phyloP scores from a whole-genome alignment of 2,797 vertebrate genomes.

The Gephyroberyx darwinii region DNA sequence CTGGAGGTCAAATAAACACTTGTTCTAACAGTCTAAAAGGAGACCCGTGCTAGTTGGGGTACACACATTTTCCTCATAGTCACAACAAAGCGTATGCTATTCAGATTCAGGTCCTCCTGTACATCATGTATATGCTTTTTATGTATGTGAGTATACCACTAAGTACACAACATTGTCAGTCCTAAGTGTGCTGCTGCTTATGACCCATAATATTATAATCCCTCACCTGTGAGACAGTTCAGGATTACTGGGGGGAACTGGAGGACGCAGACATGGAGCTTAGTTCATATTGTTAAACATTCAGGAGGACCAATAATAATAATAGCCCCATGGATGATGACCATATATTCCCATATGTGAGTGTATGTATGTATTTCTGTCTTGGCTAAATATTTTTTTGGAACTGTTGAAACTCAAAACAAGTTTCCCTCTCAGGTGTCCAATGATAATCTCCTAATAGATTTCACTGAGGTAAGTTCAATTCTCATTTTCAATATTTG shows the following conservation, averaged over 20 bases:
- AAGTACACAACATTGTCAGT: not conserved
- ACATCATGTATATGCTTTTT: not conserved
- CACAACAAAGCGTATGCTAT: not conserved
- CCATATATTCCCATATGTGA: not conserved
- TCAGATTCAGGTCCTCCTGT: not conserved
- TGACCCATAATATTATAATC: conserved; percentile 24
- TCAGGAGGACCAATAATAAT: not conserved
- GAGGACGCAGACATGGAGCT: conserved; percentile 3
- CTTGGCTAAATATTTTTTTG: not conserved
- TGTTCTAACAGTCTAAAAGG: not conserved
- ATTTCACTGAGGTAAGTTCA: conserved; percentile 63
- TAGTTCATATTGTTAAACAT: not conserved
- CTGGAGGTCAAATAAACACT: conserved; percentile 26
- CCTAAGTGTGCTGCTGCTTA: conserved; percentile 6
- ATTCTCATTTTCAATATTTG: not conserved
- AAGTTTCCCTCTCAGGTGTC: conserved; percentile 53
- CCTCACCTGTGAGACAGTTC: conserved; percentile 2
- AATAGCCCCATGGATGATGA: conserved; percentile 10
- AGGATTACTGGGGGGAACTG: conserved; percentile 7
- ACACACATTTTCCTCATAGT: not conserved
- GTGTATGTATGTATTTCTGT: not conserved
- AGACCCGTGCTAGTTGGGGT: too few species aligned
- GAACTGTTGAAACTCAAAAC: not conserved
- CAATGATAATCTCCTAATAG: conserved; percentile 24
- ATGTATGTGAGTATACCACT: not conserved